Conservation (phyloP, 2,113 vertebrate genomes). For the Grallaria varia region DNA sequence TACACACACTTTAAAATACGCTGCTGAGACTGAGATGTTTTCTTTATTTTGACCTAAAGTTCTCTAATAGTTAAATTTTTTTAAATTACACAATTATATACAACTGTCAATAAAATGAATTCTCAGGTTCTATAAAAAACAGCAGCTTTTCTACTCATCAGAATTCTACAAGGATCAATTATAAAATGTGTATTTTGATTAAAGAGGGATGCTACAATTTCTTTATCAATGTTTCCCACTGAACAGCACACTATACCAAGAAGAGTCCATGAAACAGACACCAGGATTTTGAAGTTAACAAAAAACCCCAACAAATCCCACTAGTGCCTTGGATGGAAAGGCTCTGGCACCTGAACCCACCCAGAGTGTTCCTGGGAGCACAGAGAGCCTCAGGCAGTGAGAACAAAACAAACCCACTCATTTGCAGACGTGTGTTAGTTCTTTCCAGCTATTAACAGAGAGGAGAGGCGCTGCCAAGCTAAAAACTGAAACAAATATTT, state of each 20-base stretch:
- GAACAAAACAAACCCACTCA: not conserved
- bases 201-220: not conserved
- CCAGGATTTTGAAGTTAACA: not conserved
- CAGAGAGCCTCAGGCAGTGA: not conserved
- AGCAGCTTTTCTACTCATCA: not conserved
- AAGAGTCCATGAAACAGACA: not conserved
- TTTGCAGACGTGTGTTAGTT: not conserved
- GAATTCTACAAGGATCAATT: not conserved
- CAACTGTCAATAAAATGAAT: not conserved
- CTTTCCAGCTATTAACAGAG: not conserved
- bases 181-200: not conserved
- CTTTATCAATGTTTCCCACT: not conserved
- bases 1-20: not conserved
- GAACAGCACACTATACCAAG: not conserved
- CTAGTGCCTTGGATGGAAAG: not conserved
- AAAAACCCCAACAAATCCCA: not conserved
- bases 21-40: not conserved
- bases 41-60: not conserved
- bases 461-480: constrained; percentile 10
- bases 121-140: not conserved
- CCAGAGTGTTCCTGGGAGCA: not conserved
- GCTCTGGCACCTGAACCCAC: not conserved
- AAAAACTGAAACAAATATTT: not conserved
- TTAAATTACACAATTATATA: not conserved
- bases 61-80: not conserved